phyloP scores from a whole-genome alignment of 2,113 vertebrate species.

The Muntiacus muntjak region DNA sequence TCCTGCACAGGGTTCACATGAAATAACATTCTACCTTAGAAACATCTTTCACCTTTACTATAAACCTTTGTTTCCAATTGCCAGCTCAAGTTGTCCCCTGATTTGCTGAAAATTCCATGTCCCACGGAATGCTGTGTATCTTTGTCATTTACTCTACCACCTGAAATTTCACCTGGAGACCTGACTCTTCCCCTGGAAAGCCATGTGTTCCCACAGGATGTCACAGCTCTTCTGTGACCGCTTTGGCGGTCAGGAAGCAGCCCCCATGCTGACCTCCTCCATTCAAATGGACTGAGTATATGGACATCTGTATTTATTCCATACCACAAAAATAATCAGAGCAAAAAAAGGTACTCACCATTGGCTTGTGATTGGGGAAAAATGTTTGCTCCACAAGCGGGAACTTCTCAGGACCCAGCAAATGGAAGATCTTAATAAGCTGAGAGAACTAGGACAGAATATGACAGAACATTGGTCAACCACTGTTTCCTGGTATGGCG shows the following conservation, averaged over 20 bases:
- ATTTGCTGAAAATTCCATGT: neutral
- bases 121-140: neutral
- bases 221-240: neutral
- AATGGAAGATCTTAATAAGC: constrained; percentile 95
- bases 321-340: neutral
- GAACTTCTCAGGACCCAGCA: constrained; percentile 93
- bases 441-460: constrained; percentile 92
- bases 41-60: neutral
- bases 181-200: neutral
- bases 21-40: neutral
- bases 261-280: neutral
- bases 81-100: neutral
- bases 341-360: constrained; percentile 89
- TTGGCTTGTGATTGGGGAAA: constrained; percentile 94
- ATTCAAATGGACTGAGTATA: neutral
- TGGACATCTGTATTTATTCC: rapidly evolving
- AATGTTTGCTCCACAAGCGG: constrained; percentile 96
- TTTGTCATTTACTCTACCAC: neutral
- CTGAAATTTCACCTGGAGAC: neutral
- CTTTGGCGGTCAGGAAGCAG: neutral
- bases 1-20: neutral
- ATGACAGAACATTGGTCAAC: neutral
- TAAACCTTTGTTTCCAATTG: neutral
- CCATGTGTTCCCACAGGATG: neutral
- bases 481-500: too few relatives aligned